Evolutionary conservation across 2,888 invertebrate genomes (phyloP).

Genomic region (Polia nebulosa): DNA sequence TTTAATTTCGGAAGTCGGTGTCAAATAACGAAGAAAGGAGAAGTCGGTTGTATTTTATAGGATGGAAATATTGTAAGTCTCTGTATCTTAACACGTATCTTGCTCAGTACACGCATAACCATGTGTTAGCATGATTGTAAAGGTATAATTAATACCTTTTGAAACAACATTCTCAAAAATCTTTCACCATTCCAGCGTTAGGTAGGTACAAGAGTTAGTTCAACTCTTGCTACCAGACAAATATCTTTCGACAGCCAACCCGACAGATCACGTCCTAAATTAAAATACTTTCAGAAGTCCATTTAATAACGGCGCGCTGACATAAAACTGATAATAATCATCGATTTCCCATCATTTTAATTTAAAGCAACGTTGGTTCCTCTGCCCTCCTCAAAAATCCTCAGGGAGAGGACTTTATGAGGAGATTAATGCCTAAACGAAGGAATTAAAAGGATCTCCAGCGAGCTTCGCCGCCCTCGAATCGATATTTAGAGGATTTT

Average conservation of each 20-base stretch:
- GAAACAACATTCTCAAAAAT: background rate
- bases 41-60: too few relatives aligned
- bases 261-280: slow-evolving; percentile 55
- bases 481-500: slow-evolving; percentile 65
- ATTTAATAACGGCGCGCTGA: slow-evolving; percentile 66
- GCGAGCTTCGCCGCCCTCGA: slow-evolving; percentile 56
- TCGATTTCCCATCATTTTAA: slow-evolving; percentile 78
- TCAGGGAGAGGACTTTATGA: slow-evolving; percentile 72
- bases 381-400: slow-evolving; percentile 71
- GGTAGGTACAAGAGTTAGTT: slow-evolving; percentile 7
- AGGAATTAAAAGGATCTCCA: slow-evolving; percentile 77
- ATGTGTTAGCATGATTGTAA: background rate
- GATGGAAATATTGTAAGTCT: background rate
- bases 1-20: too few relatives aligned
- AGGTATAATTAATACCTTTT: background rate
- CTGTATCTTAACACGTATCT: background rate
- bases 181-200: background rate
- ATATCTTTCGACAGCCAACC: slow-evolving; percentile 30
- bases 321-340: slow-evolving; percentile 74
- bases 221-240: slow-evolving; percentile 29
- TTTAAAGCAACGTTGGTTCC: slow-evolving; percentile 67
- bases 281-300: slow-evolving; percentile 63
- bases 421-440: slow-evolving; percentile 79
- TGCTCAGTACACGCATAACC: background rate
- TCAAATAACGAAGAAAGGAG: too few relatives aligned